Evolutionary conservation across 2,888 invertebrate genomes (phyloP), one percentile per base, ranked within the genome.

Genomic region (Alcis repandata): DNA sequence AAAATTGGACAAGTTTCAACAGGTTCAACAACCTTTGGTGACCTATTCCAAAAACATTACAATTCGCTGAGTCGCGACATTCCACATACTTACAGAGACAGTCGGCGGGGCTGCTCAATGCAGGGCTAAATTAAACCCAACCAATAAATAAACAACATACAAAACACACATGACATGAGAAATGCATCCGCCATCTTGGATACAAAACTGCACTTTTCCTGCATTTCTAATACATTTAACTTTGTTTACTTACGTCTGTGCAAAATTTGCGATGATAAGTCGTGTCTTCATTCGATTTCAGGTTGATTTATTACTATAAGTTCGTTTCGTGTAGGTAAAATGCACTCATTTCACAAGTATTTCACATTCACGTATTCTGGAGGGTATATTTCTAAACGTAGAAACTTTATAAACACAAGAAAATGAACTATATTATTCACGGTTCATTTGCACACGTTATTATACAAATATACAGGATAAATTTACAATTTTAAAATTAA

Each of bases 171-270:
- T 27, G 27, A 27, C 69, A 75, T 68, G 69, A 75, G 74, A 74
- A 71, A 40, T 62, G 69, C 62, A 76, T 84, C 86, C 85, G 92
- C 92, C 92, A 92, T 92, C 82, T 92, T 92, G 90, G 43, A 79
- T 74, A 72, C 57, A 65, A 61, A 58, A 73, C 59, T 73, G 71
- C 65, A 70, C 51, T 66, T 56, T 48, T 45, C 38, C 46, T 67
- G 63, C 67, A 67, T 60, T 60, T 38, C 48, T 36, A 0, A 36
- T 20, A n/a, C 19, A 4, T 32, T 36, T 15, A 33, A 9, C 20
- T n/a, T 45, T 19, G 17, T 13, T 52, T 68, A 91, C 91, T 90
- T 73, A 91, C 91, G 91, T 90, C 89, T 86, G 67, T 68, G 61
- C 69, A 69, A 60, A 66, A 63, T 68, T 69, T 43, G 10, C 4